These are phyloP conservation scores for Octodon degus DNA, from an alignment of 2,113 vertebrate genomes.

Conservation along the genomic window DNA sequence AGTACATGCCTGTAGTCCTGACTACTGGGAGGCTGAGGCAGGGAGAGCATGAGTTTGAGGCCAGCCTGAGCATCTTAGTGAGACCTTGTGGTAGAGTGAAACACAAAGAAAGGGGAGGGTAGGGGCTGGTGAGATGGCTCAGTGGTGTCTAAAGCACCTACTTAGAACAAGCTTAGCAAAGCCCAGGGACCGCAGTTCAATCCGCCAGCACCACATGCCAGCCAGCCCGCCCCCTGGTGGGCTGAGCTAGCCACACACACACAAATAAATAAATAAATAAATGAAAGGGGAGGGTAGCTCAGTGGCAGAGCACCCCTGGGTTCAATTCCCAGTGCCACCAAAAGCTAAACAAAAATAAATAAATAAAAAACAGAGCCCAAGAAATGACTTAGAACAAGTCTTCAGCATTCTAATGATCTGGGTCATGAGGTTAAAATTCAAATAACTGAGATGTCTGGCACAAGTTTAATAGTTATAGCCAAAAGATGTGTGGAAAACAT, in stretches of 20 bases:
- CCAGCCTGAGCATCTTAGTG: background rate
- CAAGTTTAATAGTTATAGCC: background rate
- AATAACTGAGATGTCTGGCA: slow-evolving; percentile 28
- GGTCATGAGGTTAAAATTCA: background rate
- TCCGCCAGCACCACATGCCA: no score
- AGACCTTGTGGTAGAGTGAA: background rate
- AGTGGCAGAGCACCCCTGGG: background rate
- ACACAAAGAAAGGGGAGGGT: background rate
- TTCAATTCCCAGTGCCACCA: background rate
- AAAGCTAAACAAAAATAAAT: background rate
- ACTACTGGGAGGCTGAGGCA: background rate
- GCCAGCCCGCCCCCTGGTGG: no score
- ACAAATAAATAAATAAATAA: no score
- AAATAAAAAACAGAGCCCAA: background rate
- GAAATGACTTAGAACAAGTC: slow-evolving; percentile 28
- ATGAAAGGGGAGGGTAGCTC: background rate
- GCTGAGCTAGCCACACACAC: no score
- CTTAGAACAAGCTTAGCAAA: no score
- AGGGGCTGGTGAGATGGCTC: no score
- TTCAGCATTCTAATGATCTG: background rate
- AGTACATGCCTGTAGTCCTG: background rate
- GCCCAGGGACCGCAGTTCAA: no score
- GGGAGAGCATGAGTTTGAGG: background rate
- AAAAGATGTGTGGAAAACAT: background rate
- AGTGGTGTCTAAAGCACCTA: no score